Evolutionary conservation across 1,140 invertebrate species (phyloP), one percentile per base, ranked within the genome.

Genomic region (Scaptomyza montana): DNA sequence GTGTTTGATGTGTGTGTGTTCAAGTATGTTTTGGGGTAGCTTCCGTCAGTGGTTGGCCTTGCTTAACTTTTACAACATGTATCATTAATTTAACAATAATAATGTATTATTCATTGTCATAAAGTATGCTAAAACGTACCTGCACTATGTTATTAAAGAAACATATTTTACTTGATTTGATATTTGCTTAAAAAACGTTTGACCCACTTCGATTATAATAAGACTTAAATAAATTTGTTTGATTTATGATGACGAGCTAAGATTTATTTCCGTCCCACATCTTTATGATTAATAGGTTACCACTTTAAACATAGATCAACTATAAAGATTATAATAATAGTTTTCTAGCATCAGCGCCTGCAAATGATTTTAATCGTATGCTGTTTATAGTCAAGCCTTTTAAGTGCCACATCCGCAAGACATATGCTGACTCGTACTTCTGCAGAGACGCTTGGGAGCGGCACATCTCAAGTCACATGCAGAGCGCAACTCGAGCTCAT

Each of bases 251-350:
- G 39, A 41, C 3, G 36, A 41, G 36, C 3, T 2, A 41, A 41
- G 12, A 2, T 41, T 41, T 12, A 41, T 41, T 12, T 41, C 39
- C 12, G 3, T 41, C 12, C 10, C 1, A 41, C 10, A 41, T 2
- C 47, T 12, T 12, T 25, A 12, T 12, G n/a, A 6, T 10, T 25
- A 25, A 50, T 28, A 12, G 30, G 30, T 6, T 33, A 4, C 2
- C 21, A 25, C 6, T 25, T 50, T 5, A 28, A 5, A 1, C 12
- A 21, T 51, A 8, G 4, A 28, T n/a, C 10, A 9, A 13, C 41
- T 25, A 46, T 46, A 33, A 59, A 30, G 45, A 36, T 6, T 28
- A 45, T 57, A 16, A 57, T 57, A 46, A 57, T 30, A 57, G 16
- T 57, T 45, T 30, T 43, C 54, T 43, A 43, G 39, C 54, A 41